phyloP scores from a whole-genome alignment of 2,113 vertebrate species.

The Gavialis gangeticus region DNA sequence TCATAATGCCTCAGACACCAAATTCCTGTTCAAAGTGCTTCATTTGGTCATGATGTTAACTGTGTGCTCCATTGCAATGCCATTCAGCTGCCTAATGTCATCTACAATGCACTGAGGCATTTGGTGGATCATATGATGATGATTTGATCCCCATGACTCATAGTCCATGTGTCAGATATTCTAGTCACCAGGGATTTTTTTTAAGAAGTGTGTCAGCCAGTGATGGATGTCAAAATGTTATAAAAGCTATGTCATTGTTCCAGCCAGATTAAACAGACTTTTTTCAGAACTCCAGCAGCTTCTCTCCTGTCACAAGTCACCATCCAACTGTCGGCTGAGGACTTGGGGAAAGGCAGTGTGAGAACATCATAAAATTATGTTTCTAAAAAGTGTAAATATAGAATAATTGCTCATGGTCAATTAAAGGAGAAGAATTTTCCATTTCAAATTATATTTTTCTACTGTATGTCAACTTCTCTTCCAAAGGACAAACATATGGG shows the following conservation, averaged over 20 bases:
- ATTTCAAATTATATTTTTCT: background rate
- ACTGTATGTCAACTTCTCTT: background rate
- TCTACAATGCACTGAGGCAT: background rate
- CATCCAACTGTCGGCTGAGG: background rate
- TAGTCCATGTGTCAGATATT: constrained; percentile 44
- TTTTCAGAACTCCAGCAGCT: constrained; percentile 42
- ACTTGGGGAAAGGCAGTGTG: background rate
- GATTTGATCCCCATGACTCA: constrained; percentile 49
- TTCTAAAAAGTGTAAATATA: background rate
- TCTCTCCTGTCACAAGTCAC: constrained; percentile 24
- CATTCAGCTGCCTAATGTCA: constrained; percentile 16
- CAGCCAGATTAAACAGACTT: constrained; percentile 34
- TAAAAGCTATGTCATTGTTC: constrained; percentile 48
- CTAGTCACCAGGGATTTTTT: background rate
- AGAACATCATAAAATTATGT: background rate
- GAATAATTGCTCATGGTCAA: accelerated
- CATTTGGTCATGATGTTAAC: background rate
- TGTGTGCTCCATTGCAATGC: background rate
- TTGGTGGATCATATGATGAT: constrained; percentile 2
- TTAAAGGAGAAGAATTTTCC: background rate
- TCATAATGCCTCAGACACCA: background rate
- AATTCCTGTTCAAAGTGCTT: background rate
- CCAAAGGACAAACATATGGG: background rate
- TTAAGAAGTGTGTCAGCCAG: constrained; percentile 43
- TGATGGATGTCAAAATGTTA: constrained; percentile 58